Evolutionary conservation across 2,797 vertebrate species (phyloP).

Genomic region (Astyanax mexicanus): DNA sequence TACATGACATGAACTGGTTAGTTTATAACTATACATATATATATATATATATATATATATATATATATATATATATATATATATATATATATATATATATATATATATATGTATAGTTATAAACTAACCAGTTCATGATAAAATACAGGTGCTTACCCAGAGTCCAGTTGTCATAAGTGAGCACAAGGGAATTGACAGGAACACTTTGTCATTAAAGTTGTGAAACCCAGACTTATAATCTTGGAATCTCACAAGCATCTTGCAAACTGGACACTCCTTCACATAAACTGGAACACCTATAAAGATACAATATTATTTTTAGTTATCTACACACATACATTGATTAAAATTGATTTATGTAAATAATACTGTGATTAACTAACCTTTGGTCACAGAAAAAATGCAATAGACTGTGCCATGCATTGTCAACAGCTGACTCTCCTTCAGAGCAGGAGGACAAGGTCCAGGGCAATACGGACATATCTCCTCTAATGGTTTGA

Average conservation of each 20-base stretch:
- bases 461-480: constrained; percentile 47
- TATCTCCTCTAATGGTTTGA: background rate
- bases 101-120: background rate
- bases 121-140: background rate
- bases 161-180: constrained; percentile 17
- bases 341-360: background rate
- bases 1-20: background rate
- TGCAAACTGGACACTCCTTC: constrained; percentile 9
- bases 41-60: background rate
- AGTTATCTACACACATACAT: background rate
- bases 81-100: too few relatives aligned
- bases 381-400: constrained; percentile 4
- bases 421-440: background rate
- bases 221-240: constrained; percentile 30
- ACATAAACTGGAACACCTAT: constrained; percentile 6
- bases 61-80: too few relatives aligned
- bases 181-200: constrained; percentile 14
- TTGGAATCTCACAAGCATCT: constrained; percentile 19
- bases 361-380: background rate
- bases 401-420: constrained; percentile 15
- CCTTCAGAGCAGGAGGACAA: constrained; percentile 26
- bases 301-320: background rate
- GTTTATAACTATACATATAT: background rate
- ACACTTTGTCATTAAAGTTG: too few relatives aligned
- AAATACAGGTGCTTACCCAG: background rate